phyloP scores from a whole-genome alignment of 2,797 vertebrate species.

The Rhinogobio ventralis region DNA sequence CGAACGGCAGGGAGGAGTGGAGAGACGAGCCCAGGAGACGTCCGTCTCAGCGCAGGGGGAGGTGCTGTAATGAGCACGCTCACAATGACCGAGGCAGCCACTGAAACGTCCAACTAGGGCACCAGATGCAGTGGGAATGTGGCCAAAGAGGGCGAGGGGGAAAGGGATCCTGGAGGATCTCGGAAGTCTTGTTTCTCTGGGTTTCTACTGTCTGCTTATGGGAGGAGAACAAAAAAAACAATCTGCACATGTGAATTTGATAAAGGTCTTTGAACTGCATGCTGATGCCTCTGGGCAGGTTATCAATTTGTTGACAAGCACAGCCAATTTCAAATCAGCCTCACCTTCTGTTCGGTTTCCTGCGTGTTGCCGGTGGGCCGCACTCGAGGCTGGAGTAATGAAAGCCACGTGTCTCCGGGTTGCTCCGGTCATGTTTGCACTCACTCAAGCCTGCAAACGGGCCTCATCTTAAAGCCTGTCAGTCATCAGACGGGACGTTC shows the following conservation, averaged over 20 bases:
- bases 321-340: conserved; percentile 65
- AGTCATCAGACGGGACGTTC: conserved; percentile 4
- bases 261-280: conserved; percentile 57
- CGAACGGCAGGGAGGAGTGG: conserved; percentile 57
- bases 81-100: conserved; percentile 53
- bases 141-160: background rate
- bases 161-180: background rate
- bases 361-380: background rate
- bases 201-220: background rate
- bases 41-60: background rate
- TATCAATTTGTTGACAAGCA: conserved; percentile 58
- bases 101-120: conserved; percentile 55
- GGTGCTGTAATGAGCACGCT: background rate
- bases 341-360: conserved; percentile 62
- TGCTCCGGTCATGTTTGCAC: conserved; percentile 47
- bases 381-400: conserved; percentile 52
- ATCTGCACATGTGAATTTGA: conserved; percentile 64
- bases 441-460: conserved; percentile 40
- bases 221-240: background rate
- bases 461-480: conserved; percentile 40
- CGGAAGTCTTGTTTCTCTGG: background rate
- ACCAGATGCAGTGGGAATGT: background rate
- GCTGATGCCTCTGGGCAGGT: conserved; percentile 45
- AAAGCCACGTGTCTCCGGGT: conserved; percentile 39
- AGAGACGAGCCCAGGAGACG: conserved; percentile 5